Percentiles rank a stretch among this genome's conserved stretches.
These are phyloP conservation scores for Tiliacea citrago DNA, from an alignment of 2,888 invertebrate genomes.

Conservation along the genomic window DNA sequence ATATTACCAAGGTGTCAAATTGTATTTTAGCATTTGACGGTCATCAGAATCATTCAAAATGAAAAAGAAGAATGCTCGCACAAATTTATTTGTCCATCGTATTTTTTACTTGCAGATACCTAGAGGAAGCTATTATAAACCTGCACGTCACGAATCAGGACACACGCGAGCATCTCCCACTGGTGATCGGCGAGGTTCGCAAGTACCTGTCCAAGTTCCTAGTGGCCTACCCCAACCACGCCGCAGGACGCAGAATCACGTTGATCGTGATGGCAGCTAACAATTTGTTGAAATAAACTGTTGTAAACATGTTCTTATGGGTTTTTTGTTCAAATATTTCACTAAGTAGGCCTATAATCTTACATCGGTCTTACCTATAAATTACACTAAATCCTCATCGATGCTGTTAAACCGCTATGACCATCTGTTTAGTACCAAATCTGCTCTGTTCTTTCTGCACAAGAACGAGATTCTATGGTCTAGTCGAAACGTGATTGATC, in stretches of 20 bases:
- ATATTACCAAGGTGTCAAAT: not conserved
- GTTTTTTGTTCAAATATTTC: slow-evolving; percentile 6
- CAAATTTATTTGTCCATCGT: not conserved
- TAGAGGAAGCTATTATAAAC: slow-evolving; percentile 96
- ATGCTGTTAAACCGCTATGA: not conserved
- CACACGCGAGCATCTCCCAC: slow-evolving; percentile 95
- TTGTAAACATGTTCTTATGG: not conserved
- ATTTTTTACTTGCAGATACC: slow-evolving; percentile 91
- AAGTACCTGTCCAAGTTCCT: slow-evolving; percentile 89
- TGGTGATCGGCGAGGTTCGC: slow-evolving; percentile 94
- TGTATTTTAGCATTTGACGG: not conserved
- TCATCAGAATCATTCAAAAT: not conserved
- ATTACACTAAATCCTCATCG: not conserved
- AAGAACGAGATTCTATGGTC: slow-evolving; percentile 15
- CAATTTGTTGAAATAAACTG: slow-evolving; percentile 76
- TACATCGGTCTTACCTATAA: not conserved
- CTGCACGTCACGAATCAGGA: slow-evolving; percentile 93
- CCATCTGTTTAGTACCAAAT: slow-evolving; percentile 22
- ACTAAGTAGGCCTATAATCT: not conserved
- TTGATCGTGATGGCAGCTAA: slow-evolving; percentile 93
- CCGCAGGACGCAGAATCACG: slow-evolving; percentile 91
- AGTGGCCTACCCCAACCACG: slow-evolving; percentile 92
- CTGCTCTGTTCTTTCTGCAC: not conserved
- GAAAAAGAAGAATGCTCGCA: not conserved
- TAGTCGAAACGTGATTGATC: slow-evolving; percentile 49